These are phyloP conservation scores for Patella pellucida DNA, from an alignment of 2,888 invertebrate species.

Conservation along the genomic window DNA sequence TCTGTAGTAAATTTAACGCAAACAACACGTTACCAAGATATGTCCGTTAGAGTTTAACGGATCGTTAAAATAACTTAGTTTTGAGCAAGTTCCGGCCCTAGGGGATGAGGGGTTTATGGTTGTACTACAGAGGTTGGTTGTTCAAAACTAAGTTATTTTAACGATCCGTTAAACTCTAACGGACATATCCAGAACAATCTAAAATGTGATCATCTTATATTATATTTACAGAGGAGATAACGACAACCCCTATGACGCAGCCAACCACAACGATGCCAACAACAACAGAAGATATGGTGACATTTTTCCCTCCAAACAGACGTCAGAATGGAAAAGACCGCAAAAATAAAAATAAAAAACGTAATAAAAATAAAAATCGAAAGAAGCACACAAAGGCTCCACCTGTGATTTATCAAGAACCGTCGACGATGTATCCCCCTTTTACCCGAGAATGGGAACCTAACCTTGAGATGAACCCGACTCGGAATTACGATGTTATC, in stretches of 20 bases:
- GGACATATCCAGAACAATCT: constrained; percentile 26
- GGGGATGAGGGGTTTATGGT: constrained; percentile 9
- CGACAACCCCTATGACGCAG: background rate
- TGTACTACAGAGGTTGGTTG: constrained; percentile 24
- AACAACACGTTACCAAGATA: too few species aligned
- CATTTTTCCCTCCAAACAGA: constrained; percentile 10
- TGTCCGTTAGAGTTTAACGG: too few species aligned
- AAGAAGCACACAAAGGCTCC: background rate
- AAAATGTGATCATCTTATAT: constrained; percentile 17
- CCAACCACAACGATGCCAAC: constrained; percentile 19
- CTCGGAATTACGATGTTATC: constrained; percentile 15
- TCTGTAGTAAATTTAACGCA: too few species aligned
- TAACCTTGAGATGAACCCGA: constrained; percentile 6
- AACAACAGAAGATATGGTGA: constrained; percentile 12
- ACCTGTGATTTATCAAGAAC: background rate
- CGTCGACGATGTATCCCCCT: background rate
- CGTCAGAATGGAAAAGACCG: background rate
- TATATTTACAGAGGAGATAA: constrained; percentile 16
- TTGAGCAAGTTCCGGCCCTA: too few species aligned
- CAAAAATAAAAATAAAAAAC: constrained; percentile 8
- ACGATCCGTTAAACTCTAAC: too few species aligned
- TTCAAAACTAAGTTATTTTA: too few species aligned
- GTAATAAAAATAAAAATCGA: constrained; percentile 2
- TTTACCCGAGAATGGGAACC: background rate
- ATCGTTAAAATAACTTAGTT: too few species aligned